Percentiles rank a stretch among this genome's conserved stretches.
phyloP scores from a whole-genome alignment of 2,113 vertebrate genomes.

The Corythornis cristatus region DNA sequence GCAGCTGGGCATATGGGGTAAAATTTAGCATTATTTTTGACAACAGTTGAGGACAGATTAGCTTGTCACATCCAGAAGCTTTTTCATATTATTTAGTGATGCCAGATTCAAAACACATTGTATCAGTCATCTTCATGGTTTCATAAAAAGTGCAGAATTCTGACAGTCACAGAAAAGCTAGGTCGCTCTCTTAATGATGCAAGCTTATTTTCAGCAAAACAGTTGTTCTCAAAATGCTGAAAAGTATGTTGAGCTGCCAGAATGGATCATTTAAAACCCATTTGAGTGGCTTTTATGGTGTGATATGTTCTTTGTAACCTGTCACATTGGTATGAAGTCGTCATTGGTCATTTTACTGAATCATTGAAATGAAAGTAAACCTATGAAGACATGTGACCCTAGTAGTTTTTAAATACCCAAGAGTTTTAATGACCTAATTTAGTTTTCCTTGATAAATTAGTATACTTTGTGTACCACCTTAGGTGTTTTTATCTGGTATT shows the following conservation, averaged over 20 bases:
- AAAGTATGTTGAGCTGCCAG: background rate
- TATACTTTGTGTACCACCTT: background rate
- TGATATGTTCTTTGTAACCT: background rate
- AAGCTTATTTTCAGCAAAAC: background rate
- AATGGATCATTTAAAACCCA: background rate
- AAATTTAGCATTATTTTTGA: constrained; percentile 1
- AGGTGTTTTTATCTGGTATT: background rate
- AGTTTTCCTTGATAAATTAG: background rate
- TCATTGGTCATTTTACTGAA: background rate
- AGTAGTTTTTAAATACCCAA: background rate
- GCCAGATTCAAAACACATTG: background rate
- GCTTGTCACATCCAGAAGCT: background rate
- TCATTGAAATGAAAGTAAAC: background rate
- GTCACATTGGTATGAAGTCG: background rate
- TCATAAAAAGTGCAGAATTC: background rate
- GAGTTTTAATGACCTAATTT: background rate
- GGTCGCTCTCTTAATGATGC: background rate
- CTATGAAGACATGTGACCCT: background rate
- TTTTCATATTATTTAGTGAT: background rate
- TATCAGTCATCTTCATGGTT: background rate
- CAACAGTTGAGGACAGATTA: background rate
- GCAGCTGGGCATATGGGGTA: background rate
- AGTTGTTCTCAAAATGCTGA: background rate
- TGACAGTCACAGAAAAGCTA: background rate
- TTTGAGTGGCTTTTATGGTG: background rate